Evolutionary conservation across 1,140 invertebrate species (phyloP), one percentile per base, ranked within the genome.

Genomic region (Drosophila malerkotliana): DNA sequence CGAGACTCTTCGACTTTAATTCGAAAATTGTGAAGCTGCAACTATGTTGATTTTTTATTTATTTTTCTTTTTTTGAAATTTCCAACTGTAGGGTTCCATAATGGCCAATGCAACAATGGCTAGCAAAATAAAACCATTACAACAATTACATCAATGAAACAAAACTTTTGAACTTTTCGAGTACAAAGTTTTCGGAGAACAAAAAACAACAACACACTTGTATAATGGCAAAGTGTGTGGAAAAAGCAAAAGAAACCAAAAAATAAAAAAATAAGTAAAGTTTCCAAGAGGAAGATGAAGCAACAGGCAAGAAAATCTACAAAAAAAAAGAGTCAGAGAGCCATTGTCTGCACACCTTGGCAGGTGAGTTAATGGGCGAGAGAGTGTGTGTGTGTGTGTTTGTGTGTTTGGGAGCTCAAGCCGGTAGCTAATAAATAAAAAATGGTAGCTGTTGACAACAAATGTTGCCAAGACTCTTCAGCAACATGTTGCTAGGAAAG

Each of bases 271-370:
- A 8, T 45, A 45, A 24, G 53, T 49, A 55, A 41, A 63, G 30
- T 78, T 83, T 56, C 51, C 14, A 30, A 51, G 26, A 57, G 34
- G 41, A 68, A 68, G 69, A 72, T 88, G 74, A 78, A 78, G 82
- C 82, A 88, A 87, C 82, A 87, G 63, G 53, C 57, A 47, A 45
- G 60, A 63, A 57, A 72, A 57, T 32, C 30, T 39, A 44, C 26
- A 37, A 28, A 28, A 41, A 37, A 60, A 56, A 53, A 37, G 47
- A 69, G 62, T 7, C 18, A 34, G 41, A 71, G 30, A 58, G 67
- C 24, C 12, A 32, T 37, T 32, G 14, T 62, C 49, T 55, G 41
- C 39, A 58, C 52, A 58, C 47, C 62, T 66, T 30, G 9, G 24
- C 57, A 66, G n/a, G 41, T 48, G 54, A 34, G 30, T 28, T 18